Percentiles rank a stretch among this genome's conserved stretches.
These are phyloP conservation scores for Noctua comes DNA, from an alignment of 2,888 invertebrate species.

Conservation along the genomic window DNA sequence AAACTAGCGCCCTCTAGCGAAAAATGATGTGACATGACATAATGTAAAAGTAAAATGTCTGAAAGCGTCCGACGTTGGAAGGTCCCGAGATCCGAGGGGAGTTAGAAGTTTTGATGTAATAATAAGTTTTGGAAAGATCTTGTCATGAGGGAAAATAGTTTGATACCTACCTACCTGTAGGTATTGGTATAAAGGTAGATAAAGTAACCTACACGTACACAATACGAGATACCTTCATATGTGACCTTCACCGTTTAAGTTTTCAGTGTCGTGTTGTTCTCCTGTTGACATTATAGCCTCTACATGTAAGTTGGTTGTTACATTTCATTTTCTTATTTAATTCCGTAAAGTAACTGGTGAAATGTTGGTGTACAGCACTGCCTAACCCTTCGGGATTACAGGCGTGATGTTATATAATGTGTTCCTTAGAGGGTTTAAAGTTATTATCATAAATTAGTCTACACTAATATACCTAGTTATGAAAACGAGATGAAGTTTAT, in stretches of 20 bases:
- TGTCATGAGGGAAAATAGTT: neutral
- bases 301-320: neutral
- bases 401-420: no score
- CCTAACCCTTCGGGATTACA: no score
- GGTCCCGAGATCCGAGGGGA: neutral
- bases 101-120: conserved; percentile 18
- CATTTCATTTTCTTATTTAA: no score
- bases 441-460: no score
- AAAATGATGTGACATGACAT: conserved; percentile 9
- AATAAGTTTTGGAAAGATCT: conserved; percentile 3
- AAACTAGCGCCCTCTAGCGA: conserved; percentile 6
- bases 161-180: neutral
- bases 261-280: no score
- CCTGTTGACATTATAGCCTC: neutral
- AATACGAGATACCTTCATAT: neutral
- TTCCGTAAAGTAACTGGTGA: no score
- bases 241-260: no score
- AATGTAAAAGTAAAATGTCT: conserved; percentile 6
- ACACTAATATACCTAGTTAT: no score
- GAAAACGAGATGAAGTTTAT: no score
- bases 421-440: no score
- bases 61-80: neutral
- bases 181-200: neutral
- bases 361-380: no score
- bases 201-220: neutral